Conservation (phyloP, 2,888 invertebrate genomes). For the Entomobrya multifasciata region DNA sequence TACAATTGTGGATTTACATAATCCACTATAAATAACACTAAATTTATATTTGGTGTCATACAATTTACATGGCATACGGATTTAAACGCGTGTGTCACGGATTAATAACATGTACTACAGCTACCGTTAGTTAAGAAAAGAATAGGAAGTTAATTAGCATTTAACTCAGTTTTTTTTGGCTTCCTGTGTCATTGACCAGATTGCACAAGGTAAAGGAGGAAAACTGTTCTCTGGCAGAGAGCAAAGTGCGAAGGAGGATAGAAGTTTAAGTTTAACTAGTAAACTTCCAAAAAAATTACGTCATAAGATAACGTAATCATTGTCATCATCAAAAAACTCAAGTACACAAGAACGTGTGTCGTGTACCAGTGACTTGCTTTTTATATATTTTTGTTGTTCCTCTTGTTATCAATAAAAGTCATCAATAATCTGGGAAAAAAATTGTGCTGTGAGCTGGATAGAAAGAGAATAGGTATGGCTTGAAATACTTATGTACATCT, state of each 20-base stretch:
- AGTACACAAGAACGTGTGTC: background rate
- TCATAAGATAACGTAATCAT: background rate
- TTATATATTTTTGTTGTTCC: background rate
- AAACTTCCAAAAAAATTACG: background rate
- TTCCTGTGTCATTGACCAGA: conserved; percentile 9
- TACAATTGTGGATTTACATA: too few species aligned
- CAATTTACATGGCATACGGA: too few species aligned
- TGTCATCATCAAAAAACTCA: background rate
- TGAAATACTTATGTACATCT: background rate
- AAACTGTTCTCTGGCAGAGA: too few species aligned
- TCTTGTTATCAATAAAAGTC: conserved; percentile 12
- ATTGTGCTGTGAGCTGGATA: background rate
- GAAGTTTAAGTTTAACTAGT: background rate
- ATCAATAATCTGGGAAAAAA: background rate
- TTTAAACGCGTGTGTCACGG: too few species aligned
- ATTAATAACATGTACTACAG: too few species aligned
- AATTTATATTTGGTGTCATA: too few species aligned
- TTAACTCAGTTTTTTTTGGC: background rate
- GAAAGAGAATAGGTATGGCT: background rate
- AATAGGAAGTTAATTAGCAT: conserved; percentile 12
- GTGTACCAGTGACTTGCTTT: background rate
- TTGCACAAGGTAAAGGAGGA: background rate
- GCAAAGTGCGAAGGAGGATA: background rate
- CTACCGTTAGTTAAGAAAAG: too few species aligned
- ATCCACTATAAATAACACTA: too few species aligned